Conservation (phyloP, 2,888 invertebrate genomes). For the Xanthorhoe spadicearia region DNA sequence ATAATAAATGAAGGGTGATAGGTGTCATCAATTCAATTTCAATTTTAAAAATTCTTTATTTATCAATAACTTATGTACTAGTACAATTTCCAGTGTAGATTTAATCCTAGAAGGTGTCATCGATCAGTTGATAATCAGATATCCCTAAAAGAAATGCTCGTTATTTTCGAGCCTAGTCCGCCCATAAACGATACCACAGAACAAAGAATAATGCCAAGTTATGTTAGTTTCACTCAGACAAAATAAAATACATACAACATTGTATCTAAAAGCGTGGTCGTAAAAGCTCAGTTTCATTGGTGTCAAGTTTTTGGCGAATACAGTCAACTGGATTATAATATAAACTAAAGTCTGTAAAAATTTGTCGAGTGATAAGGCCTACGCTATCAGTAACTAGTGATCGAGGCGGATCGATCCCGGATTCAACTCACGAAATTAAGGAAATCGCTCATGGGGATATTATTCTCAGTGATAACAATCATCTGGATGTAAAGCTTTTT, state of each 20-base stretch:
- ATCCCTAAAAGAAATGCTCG: conserved; percentile 57
- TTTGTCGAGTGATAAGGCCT: conserved; percentile 16
- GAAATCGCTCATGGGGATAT: conserved; percentile 85
- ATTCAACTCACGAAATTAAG: conserved; percentile 84
- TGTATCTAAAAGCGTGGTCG: not conserved
- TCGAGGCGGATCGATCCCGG: conserved; percentile 81
- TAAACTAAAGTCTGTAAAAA: not conserved
- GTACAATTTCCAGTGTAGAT: too few relatives aligned
- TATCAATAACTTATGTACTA: too few relatives aligned
- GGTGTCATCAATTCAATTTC: conserved; percentile 15
- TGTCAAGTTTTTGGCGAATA: not conserved
- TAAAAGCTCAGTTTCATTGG: not conserved
- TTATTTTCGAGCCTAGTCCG: conserved; percentile 71
- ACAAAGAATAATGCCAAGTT: conserved; percentile 2
- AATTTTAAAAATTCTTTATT: too few relatives aligned
- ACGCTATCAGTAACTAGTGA: conserved; percentile 76
- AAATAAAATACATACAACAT: not conserved
- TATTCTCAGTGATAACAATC: conserved; percentile 70
- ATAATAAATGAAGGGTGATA: conserved; percentile 7
- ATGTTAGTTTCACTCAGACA: conserved; percentile 19
- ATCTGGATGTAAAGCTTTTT: conserved; percentile 67
- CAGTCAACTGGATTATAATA: not conserved
- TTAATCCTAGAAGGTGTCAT: too few relatives aligned
- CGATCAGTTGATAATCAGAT: conserved; percentile 26
- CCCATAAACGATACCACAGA: conserved; percentile 76